These are phyloP conservation scores for Sturnus vulgaris DNA, from an alignment of 2,113 vertebrate species.

Conservation along the genomic window DNA sequence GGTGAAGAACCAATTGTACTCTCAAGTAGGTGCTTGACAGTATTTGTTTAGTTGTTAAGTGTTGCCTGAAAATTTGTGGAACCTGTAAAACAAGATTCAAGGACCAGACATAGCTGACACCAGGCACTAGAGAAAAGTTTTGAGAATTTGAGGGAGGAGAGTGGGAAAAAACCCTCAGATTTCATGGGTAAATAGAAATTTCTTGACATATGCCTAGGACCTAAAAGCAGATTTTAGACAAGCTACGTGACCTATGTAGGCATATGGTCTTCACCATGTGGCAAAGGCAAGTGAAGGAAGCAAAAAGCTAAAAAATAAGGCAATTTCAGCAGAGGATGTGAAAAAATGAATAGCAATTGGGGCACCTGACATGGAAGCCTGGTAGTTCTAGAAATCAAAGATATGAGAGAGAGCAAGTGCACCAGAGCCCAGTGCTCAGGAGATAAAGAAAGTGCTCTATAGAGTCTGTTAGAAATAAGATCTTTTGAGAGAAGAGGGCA, in stretches of 20 bases:
- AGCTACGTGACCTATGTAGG: accelerated
- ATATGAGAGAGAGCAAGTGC: accelerated
- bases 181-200: not conserved
- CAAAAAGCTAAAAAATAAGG: not conserved
- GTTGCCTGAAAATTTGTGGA: not conserved
- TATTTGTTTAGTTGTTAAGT: not conserved
- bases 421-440: not conserved
- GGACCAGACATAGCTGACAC: not conserved
- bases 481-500: not conserved
- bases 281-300: not conserved
- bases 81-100: not conserved
- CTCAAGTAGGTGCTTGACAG: not conserved
- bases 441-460: not conserved
- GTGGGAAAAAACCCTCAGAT: not conserved
- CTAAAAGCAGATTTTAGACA: not conserved
- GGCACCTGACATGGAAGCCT: not conserved
- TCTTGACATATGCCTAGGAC: not conserved
- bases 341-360: not conserved
- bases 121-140: not conserved
- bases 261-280: not conserved
- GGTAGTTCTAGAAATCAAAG: not conserved
- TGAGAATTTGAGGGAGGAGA: not conserved
- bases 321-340: not conserved
- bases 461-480: not conserved
- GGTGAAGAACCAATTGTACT: not conserved